phyloP scores from a whole-genome alignment of 1,140 invertebrate species.

The Lordiphosa mommai region DNA sequence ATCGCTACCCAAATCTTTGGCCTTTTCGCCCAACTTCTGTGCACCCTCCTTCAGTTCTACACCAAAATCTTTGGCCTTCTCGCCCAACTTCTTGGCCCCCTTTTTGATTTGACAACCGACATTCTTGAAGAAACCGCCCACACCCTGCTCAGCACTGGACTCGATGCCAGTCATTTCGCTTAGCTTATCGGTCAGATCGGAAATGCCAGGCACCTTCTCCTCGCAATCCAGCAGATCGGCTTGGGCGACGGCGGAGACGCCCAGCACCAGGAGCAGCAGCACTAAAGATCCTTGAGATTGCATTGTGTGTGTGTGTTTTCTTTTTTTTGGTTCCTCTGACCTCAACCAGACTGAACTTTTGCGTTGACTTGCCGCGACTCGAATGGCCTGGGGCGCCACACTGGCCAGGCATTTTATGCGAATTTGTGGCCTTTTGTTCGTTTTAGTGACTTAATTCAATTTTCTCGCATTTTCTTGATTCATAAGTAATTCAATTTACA shows the following conservation, averaged over 20 bases:
- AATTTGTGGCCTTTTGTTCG: constrained; percentile 36
- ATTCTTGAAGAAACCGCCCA: constrained; percentile 67
- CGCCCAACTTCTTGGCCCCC: constrained; percentile 53
- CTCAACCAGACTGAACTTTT: constrained; percentile 31
- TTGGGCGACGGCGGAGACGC: neutral
- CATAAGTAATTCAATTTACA: constrained; percentile 59
- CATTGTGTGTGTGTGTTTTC: neutral
- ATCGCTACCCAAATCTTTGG: constrained; percentile 60
- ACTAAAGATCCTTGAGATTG: constrained; percentile 18
- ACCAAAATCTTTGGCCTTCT: constrained; percentile 57
- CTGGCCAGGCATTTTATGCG: constrained; percentile 38
- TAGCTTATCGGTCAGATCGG: constrained; percentile 44
- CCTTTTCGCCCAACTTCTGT: constrained; percentile 59
- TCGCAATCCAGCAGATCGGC: constrained; percentile 66
- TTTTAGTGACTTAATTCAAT: constrained; percentile 22
- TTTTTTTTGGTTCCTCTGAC: constrained; percentile 7
- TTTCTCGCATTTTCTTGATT: constrained; percentile 48
- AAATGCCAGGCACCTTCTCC: constrained; percentile 45
- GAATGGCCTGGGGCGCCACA: constrained; percentile 42
- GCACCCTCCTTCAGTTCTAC: constrained; percentile 61
- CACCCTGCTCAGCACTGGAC: constrained; percentile 59
- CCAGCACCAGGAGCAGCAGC: constrained; percentile 19
- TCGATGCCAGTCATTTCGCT: constrained; percentile 41
- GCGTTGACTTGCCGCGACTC: constrained; percentile 13
- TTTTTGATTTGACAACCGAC: constrained; percentile 69